These are phyloP conservation scores for Falco berigora DNA, from an alignment of 2,797 vertebrate genomes.

Conservation along the genomic window DNA sequence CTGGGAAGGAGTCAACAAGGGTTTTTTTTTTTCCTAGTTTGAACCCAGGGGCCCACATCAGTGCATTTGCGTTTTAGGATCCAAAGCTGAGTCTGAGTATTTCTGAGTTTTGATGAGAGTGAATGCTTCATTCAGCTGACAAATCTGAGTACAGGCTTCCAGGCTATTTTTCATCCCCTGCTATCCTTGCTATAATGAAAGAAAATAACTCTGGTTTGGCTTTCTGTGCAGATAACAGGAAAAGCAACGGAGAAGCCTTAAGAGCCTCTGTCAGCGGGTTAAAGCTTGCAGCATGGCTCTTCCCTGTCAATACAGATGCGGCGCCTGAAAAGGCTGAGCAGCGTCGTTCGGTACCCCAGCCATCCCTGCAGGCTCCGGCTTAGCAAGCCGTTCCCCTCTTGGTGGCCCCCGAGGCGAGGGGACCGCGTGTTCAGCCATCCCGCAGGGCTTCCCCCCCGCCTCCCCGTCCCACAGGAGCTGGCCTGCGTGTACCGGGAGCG, in stretches of 20 bases:
- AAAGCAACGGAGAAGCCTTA: neutral
- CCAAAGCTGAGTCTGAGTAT: neutral
- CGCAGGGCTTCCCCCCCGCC: accelerated
- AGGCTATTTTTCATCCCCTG: neutral
- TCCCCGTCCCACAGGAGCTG: neutral
- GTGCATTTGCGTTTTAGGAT: neutral
- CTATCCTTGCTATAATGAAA: neutral
- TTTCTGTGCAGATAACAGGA: neutral
- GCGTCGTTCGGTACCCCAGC: accelerated
- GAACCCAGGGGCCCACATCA: neutral
- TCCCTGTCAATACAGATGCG: neutral
- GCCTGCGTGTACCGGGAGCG: accelerated
- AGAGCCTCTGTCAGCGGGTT: neutral
- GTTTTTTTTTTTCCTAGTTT: neutral
- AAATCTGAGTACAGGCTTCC: neutral
- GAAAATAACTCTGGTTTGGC: neutral
- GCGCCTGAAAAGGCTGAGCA: neutral
- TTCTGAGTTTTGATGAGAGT: neutral
- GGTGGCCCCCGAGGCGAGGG: accelerated
- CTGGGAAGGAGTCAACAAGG: neutral
- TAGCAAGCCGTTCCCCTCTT: accelerated
- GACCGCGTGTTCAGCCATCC: neutral
- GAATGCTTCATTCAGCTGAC: neutral
- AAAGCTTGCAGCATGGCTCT: neutral
- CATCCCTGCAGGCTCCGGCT: neutral